Base-by-base conservation (phyloP, 2,888 invertebrate species). In the Melieria picta region DNA sequence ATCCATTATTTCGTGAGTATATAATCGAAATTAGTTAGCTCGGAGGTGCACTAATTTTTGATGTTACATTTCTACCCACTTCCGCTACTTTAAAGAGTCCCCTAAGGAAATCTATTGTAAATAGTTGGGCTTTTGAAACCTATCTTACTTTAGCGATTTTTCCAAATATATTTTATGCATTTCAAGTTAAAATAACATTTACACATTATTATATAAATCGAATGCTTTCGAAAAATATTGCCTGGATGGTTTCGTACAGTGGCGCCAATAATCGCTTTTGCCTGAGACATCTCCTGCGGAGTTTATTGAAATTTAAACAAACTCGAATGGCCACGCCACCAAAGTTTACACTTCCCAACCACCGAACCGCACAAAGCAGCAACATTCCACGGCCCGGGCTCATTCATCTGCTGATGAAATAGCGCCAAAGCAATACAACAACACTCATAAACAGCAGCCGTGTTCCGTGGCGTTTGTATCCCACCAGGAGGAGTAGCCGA, bases 401-500 rank as follows among this genome's bases (percentile, higher is more conserved):
- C 67, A 60, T 67, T 67, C 61, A 67, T 67, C 52, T 66, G 73
- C 61, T 70, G 73, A 74, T 57, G 72, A 65, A 67, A 50, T 13
- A 69, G 13, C n/a, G 48, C 7, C 7, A 10, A 45, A 45, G 64
- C 11, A 65, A 10, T 3, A 58, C 62, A 52, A 58, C 63, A 72
- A 67, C 56, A 72, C 61, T 52, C 50, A 43, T 60, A 52, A 50
- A 13, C 43, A 42, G 11, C 6, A 16, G 4, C n/a, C 3, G 30
- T 5, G 43, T 65, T 52, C 4, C 13, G 6, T 65, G 76, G 76
- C 76, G 74, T 74, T 72, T 70, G 69, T 70, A 68, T 68, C 76
- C 79, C 82, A 79, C 77, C 78, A 75, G 80, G 81, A 77, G 78
- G 76, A 81, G 72, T 78, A 80, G 78, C 79, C 81, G 81, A 83